Percentiles rank a stretch among this genome's conserved stretches.
These are phyloP conservation scores for Halocynthia roretzi DNA, from an alignment of 23 tunicate genomes.

Conservation along the genomic window DNA sequence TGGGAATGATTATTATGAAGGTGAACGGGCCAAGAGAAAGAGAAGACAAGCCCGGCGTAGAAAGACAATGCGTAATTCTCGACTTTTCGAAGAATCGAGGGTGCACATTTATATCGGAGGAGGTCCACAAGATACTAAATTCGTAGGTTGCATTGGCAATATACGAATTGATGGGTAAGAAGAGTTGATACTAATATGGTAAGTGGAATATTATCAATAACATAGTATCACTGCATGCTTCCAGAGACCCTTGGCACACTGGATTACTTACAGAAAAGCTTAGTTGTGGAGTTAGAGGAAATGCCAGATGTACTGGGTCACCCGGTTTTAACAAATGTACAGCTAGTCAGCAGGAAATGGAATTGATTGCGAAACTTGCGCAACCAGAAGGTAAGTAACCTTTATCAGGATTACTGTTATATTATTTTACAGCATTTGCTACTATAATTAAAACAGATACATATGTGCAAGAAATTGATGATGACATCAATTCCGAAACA, in stretches of 20 bases:
- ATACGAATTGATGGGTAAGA: constrained; percentile 9
- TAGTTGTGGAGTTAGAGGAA: constrained; percentile 33
- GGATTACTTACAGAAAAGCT: constrained; percentile 17
- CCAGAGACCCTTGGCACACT: constrained; percentile 31
- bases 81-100: constrained; percentile 1
- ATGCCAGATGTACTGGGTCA: constrained; percentile 20
- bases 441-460: too few relatives aligned
- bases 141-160: constrained; percentile 24
- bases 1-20: neutral
- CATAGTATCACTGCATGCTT: neutral
- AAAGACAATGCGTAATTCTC: neutral
- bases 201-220: too few relatives aligned
- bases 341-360: constrained; percentile 1
- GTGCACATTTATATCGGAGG: constrained; percentile 21
- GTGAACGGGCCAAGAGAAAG: neutral
- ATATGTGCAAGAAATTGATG: too few relatives aligned
- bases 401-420: neutral
- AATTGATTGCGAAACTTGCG: neutral
- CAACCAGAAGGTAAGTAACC: neutral
- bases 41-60: neutral
- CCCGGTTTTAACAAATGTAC: constrained; percentile 34
- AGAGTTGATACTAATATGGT: too few relatives aligned
- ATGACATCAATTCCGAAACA: too few relatives aligned
- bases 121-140: neutral
- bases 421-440: too few relatives aligned